Conservation (phyloP, 2,797 vertebrate species). For the Gila robusta region DNA sequence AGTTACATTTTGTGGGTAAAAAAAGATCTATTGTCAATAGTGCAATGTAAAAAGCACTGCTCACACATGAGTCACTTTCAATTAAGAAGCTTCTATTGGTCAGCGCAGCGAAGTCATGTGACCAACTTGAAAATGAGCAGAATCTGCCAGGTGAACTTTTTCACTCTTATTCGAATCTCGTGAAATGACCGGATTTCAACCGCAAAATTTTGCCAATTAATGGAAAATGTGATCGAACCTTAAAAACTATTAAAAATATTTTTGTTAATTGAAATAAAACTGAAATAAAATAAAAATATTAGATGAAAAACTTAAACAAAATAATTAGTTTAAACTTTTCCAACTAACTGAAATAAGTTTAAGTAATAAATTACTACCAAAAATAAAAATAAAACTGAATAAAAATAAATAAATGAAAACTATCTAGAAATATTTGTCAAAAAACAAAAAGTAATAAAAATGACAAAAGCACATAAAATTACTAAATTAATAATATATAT, state of each 20-base stretch:
- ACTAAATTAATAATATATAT: too few species aligned
- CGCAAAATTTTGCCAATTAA: not conserved
- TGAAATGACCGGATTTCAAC: not conserved
- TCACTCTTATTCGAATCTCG: not conserved
- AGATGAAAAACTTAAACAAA: not conserved
- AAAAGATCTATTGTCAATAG: not conserved
- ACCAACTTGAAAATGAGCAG: not conserved
- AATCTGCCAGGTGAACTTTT: not conserved
- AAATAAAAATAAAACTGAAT: too few species aligned
- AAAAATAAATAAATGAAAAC: too few species aligned
- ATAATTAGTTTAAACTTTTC: not conserved
- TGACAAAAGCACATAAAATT: not conserved
- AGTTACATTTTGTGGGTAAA: not conserved
- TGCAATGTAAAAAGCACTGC: not conserved
- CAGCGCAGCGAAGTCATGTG: not conserved
- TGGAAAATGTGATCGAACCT: too few species aligned
- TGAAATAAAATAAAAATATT: not conserved
- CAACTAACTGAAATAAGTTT: not conserved
- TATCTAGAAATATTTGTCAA: not conserved
- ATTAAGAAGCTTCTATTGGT: not conserved
- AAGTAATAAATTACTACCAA: not conserved
- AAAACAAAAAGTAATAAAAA: not conserved
- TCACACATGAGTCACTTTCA: not conserved
- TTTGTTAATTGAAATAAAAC: not conserved
- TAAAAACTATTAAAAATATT: not conserved